Evolutionary conservation across 2,113 vertebrate species (phyloP).

Genomic region (Sander lucioperca): DNA sequence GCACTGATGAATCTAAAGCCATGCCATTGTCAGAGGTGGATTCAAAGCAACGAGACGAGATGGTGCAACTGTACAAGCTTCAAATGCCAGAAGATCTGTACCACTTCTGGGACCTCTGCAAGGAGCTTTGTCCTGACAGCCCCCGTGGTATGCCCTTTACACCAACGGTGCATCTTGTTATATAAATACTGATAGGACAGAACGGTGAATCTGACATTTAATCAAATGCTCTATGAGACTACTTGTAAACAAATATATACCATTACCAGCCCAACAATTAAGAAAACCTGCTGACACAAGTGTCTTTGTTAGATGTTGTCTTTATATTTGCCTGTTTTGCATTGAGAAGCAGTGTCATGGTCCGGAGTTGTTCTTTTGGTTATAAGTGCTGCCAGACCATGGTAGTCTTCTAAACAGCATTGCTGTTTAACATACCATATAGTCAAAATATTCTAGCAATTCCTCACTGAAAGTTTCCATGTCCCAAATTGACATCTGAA

Average conservation of each 20-base stretch:
- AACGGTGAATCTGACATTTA: conserved; percentile 11
- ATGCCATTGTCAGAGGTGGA: conserved; percentile 43
- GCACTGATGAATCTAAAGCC: conserved; percentile 53
- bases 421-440: neutral
- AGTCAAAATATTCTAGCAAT: neutral
- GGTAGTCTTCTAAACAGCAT: neutral
- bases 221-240: neutral
- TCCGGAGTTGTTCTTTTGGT: neutral
- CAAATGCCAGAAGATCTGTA: conserved; percentile 94
- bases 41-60: conserved; percentile 84
- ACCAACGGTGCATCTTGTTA: neutral
- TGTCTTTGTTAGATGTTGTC: neutral
- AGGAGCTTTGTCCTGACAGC: conserved; percentile 86
- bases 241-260: neutral
- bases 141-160: conserved; percentile 85
- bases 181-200: neutral
- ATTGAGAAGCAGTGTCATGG: neutral
- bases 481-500: neutral
- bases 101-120: conserved; percentile 95
- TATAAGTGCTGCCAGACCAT: neutral
- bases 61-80: conserved; percentile 86
- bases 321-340: neutral
- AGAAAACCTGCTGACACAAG: neutral
- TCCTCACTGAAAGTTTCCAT: neutral
- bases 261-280: neutral